Conservation (phyloP, 2,888 invertebrate genomes). For the Lochmaea crataegi region DNA sequence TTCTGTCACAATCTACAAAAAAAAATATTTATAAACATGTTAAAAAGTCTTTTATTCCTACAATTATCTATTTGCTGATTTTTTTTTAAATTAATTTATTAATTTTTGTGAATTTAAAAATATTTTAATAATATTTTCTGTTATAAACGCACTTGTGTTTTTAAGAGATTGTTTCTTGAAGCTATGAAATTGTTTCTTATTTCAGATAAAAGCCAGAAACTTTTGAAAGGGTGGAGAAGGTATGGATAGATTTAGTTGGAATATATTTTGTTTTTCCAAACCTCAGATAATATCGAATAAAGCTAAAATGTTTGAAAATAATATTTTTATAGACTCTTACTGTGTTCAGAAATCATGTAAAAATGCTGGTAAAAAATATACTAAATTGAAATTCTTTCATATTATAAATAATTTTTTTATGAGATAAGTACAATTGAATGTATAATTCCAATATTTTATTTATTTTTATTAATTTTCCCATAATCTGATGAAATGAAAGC, state of each 20-base stretch:
- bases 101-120: no score
- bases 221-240: conserved; percentile 99
- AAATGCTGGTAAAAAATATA: no score
- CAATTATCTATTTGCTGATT: no score
- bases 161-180: neutral
- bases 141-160: no score
- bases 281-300: conserved; percentile 51
- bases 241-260: conserved; percentile 63
- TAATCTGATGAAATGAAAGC: conserved; percentile 31
- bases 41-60: no score
- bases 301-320: conserved; percentile 39
- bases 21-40: no score
- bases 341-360: conserved; percentile 61
- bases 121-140: no score
- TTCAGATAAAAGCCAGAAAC: conserved; percentile 96
- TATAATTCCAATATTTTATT: no score
- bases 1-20: conserved; percentile 70
- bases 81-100: no score
- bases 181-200: conserved; percentile 47
- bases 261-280: conserved; percentile 46
- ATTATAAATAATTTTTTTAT: neutral
- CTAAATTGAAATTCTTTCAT: neutral
- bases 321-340: conserved; percentile 42
- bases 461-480: neutral
- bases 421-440: no score